Base-by-base conservation (phyloP, 1,140 invertebrate species). In the Drosophila novamexicana region DNA sequence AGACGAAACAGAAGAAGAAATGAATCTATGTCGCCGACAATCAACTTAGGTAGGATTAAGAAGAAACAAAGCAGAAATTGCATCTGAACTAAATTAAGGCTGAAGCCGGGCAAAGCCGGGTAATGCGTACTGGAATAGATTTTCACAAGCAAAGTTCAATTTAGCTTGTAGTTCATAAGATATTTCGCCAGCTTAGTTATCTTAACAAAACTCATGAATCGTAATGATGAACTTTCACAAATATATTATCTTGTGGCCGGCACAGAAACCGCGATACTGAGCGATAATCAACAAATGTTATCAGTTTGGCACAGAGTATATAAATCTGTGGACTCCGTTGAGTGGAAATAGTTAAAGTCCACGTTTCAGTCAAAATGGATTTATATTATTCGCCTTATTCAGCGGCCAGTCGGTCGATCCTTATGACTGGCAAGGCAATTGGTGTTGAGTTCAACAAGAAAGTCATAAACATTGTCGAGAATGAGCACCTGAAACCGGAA, bases 401-500 rank as follows among this genome's bases (percentile, higher is more conserved):
- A 3, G 57, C 93, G 22, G 92, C 93, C 7, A 90, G 92, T 40
- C 82, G 94, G 7, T 75, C 93, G 0, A 83, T 93, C 2, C 58
- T 93, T 50, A 78, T 94, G 56, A 76, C 84, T 4, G 92, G 91
- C 12, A 93, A 93, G 59, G 86, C 84, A 9, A 63, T 94, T 2
- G 93, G 92, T 1, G 14, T 94, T 4, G 84, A 93, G 34, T 61
- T 94, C 5, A 88, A 92, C 22, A 64, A 75, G n/a, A 77, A 59
- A 77, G 81, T 94, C 3, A 91, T 94, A 0, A 93, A 96, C 77
- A 80, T 96, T 0, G 78, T 93, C 53, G 91, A 93, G 1, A 93
- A 94, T 0, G 95, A 96, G 56, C 94, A 96, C 49, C 81, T 94
- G 16, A 95, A 93, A 52, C 95, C 95, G 3, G 95, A 96, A 84